phyloP scores from a whole-genome alignment of 2,797 vertebrate genomes.

The Oreonectes daqikongensis region DNA sequence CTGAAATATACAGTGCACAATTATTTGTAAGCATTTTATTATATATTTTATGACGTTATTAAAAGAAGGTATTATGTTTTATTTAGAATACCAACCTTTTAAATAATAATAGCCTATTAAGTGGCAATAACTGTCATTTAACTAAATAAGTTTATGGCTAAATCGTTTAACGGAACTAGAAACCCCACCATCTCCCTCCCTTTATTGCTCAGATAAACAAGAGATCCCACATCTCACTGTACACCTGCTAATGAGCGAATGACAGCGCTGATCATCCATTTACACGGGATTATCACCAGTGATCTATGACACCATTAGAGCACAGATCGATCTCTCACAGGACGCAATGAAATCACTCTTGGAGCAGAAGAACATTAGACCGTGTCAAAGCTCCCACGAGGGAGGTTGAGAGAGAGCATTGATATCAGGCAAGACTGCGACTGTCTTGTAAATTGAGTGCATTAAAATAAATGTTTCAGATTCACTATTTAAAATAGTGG shows the following conservation, averaged over 20 bases:
- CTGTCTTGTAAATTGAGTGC: background rate
- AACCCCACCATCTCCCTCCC: conserved; percentile 28
- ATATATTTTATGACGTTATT: too few species aligned
- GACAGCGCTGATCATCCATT: conserved; percentile 64
- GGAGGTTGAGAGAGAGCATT: background rate
- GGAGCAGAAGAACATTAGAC: conserved; percentile 50
- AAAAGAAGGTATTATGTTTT: too few species aligned
- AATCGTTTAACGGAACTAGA: conserved; percentile 10
- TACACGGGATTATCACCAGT: conserved; percentile 66
- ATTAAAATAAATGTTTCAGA: background rate
- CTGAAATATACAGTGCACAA: background rate
- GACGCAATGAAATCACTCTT: conserved; percentile 54
- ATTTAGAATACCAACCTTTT: too few species aligned
- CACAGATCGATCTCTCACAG: conserved; percentile 64
- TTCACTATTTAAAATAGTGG: too few species aligned
- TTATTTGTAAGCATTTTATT: background rate
- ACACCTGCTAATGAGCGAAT: conserved; percentile 65
- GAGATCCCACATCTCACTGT: conserved; percentile 50
- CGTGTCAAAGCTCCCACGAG: conserved; percentile 28
- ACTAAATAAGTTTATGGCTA: background rate
- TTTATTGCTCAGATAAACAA: conserved; percentile 39
- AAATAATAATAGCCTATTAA: background rate
- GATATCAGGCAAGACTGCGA: conserved; percentile 14
- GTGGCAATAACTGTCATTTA: too few species aligned
- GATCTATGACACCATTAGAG: conserved; percentile 60